Conservation (phyloP, 2,888 invertebrate species). For the Poecilus cupreus region DNA sequence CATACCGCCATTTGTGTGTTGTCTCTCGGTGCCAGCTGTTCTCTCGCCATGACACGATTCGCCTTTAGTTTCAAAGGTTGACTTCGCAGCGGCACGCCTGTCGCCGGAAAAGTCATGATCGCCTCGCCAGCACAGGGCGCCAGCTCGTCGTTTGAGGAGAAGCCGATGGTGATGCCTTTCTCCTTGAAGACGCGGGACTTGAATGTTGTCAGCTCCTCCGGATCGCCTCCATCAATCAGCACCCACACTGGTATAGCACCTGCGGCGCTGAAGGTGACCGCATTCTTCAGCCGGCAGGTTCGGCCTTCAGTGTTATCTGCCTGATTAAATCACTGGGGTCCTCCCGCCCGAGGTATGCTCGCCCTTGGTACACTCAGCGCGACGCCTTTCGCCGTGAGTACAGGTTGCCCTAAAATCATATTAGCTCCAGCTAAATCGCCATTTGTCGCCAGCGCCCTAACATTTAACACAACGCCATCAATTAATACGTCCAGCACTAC, state of each 20-base stretch:
- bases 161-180: not conserved
- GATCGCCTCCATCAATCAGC: not conserved
- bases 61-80: too few relatives aligned
- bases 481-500: not conserved
- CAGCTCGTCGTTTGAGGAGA: not conserved
- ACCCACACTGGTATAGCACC: not conserved
- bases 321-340: slow-evolving; percentile 25
- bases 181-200: not conserved
- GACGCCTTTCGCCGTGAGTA: slow-evolving; percentile 39
- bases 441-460: slow-evolving; percentile 45
- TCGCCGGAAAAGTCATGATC: too few relatives aligned
- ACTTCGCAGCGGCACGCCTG: too few relatives aligned
- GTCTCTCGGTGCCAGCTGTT: too few relatives aligned
- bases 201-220: not conserved
- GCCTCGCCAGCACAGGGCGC: not conserved
- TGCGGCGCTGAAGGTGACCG: not conserved
- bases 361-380: slow-evolving; percentile 40
- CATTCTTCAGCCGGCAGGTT: not conserved
- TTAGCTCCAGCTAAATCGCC: slow-evolving; percentile 51
- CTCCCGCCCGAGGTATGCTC: slow-evolving; percentile 49
- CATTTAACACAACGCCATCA: slow-evolving; percentile 27
- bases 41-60: too few relatives aligned
- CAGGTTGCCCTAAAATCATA: slow-evolving; percentile 52
- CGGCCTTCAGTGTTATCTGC: slow-evolving; percentile 2
- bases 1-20: too few relatives aligned